Evolutionary conservation across 2,888 invertebrate genomes (phyloP).

Genomic region (Lasioglossum malachurum): DNA sequence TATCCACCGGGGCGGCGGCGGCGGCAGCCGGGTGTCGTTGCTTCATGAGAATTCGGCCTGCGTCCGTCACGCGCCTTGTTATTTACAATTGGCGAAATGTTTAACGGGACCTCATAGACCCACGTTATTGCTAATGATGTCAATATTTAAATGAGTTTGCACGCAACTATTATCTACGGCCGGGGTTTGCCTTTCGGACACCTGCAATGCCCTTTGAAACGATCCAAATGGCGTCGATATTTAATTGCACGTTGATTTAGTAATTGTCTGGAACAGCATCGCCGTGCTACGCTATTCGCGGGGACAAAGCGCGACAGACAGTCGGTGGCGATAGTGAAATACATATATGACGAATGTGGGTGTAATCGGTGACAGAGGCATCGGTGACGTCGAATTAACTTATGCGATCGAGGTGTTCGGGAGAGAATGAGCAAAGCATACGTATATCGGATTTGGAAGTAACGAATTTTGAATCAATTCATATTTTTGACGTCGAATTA

Average conservation of each 20-base stretch:
- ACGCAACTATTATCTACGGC: constrained; percentile 49
- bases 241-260: constrained; percentile 38
- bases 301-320: constrained; percentile 17
- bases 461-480: background rate
- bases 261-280: constrained; percentile 31
- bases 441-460: background rate
- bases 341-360: background rate
- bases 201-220: constrained; percentile 18
- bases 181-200: constrained; percentile 45
- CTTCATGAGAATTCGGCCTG: constrained; percentile 41
- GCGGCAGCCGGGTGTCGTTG: constrained; percentile 31
- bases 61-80: constrained; percentile 37
- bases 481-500: background rate
- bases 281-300: background rate
- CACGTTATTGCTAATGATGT: constrained; percentile 55
- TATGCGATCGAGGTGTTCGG: background rate
- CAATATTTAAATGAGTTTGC: constrained; percentile 59
- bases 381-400: background rate
- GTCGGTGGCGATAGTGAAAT: constrained; percentile 36
- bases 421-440: background rate
- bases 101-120: constrained; percentile 30
- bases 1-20: constrained; percentile 7
- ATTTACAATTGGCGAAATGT: constrained; percentile 49
- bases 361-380: background rate
- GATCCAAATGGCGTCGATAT: constrained; percentile 39